These are phyloP conservation scores for Pomacea maculata DNA, from an alignment of 1,140 invertebrate genomes.

Conservation along the genomic window DNA sequence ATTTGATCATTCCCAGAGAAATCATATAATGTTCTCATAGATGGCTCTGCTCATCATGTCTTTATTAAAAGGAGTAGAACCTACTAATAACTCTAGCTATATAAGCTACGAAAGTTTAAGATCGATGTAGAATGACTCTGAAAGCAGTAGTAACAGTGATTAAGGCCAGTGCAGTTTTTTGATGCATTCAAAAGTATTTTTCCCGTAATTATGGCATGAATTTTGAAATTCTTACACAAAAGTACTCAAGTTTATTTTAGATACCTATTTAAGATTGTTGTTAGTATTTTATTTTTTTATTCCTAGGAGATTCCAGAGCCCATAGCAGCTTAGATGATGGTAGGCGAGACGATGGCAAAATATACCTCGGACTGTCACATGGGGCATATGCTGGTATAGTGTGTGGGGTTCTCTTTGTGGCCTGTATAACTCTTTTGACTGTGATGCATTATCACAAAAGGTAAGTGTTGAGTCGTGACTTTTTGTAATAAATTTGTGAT, in stretches of 20 bases:
- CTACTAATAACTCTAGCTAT: no score
- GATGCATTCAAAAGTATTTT: background rate
- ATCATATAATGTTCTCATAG: no score
- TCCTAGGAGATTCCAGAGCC: background rate
- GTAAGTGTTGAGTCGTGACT: constrained; percentile 19
- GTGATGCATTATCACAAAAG: constrained; percentile 39
- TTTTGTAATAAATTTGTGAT: background rate
- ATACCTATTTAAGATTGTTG: background rate
- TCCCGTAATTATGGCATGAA: background rate
- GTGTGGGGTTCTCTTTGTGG: constrained; percentile 33
- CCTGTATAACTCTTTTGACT: constrained; percentile 30
- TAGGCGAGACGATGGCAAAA: background rate
- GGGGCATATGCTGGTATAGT: constrained; percentile 43
- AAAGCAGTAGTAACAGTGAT: no score
- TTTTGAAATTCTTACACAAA: background rate
- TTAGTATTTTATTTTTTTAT: background rate
- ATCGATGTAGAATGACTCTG: no score
- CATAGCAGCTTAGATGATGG: background rate
- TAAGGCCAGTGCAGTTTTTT: no score
- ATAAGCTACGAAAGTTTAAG: no score
- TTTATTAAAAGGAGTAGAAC: no score
- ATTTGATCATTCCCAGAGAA: no score
- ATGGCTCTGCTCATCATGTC: no score
- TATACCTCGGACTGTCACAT: constrained; percentile 28
- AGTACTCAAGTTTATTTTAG: background rate